Base-by-base conservation (phyloP, 2,797 vertebrate species). In the Phataginus tetradactyla region DNA sequence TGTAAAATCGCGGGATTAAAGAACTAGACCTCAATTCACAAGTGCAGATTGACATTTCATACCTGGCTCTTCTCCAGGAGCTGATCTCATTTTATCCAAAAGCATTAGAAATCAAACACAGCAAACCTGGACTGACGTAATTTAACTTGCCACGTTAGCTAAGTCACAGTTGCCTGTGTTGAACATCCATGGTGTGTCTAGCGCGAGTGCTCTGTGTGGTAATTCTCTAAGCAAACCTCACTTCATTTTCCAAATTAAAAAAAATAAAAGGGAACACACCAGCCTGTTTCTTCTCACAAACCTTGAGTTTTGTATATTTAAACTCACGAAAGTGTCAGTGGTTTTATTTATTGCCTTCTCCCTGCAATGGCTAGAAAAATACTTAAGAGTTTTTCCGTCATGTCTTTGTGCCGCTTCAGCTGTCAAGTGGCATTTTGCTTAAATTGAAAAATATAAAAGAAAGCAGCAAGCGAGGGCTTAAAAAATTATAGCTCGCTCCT, bases 61-160 rank as follows among this genome's bases (percentile, higher is more conserved):
- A 90, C 49, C 55, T 98, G 94, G 91, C 97, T 96, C 88, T 93
- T 88, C 94, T 96, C 96, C 89, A 97, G 68, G 39, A 92, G 91
- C 81, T 98, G 96, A 97, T 97, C 91, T 96, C 98, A 90, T 27
- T 98, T 94, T 97, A 45, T 91, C 96, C 64, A 79, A 78, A 98
- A 97, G 71, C 93, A 87, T 66, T 95, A 97, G 96, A 74, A 94
- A 86, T 97, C 96, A 95, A 96, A 63, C 55, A 59, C 79, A 23
- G 25, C 80, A 85, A 77, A 77, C 45, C 66, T 91, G 59, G 39
- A 74, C 69, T 59, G 39, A 93, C 81, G 95, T 95, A n/a, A 66
- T 97, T 90, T 96, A 96, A 68, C 90, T 98, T 97, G 63, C 88
- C 20, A 0, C 95, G 4, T 91, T 98, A 72, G 37, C 74, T 81